Evolutionary conservation across 2,888 invertebrate species (phyloP), one percentile per base, ranked within the genome.

Genomic region (Julus scanicus): DNA sequence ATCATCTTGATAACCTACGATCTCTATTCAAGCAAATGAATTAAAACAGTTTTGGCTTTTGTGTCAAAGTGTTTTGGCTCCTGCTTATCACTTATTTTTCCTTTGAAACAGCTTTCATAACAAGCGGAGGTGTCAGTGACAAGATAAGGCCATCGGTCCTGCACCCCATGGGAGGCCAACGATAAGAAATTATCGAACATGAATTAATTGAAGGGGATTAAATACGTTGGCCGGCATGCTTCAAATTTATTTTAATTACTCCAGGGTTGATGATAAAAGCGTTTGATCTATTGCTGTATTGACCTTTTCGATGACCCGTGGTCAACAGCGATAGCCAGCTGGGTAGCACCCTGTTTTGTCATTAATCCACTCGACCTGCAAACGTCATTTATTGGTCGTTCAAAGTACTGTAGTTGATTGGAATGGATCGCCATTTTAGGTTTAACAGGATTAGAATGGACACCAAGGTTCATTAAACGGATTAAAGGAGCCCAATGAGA

Each of bases 391-490:
- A 80, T 80, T 80, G 80, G 80, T 20, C 80, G 9, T 80, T 80
- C 13, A 29, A 37, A 29, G 37, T 37, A 37, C 13, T n/a, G 13
- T 9, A 3, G 37, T 13, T 37, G 80, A 29, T 13, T 8, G 9
- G 37, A 80, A 80, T 80, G 37, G 8, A 13, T 20, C 80, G 80
- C 80, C 80, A 80, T 80, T 37, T 80, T 80, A 6, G 37, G 80
- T 13, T 80, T 80, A 80, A 80, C 29, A 13, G 37, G 80, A 80
- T 80, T 80, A 80, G 80, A 37, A 20, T n/a, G 71, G 71, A 71
- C 71, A 20, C 8, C 71, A 71, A 20, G 71, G 71, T 71, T 20
- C 71, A 71, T 71, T 71, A 71, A 71, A 71, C 9, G 71, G 71
- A 71, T 71, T 71, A 71, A 71, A 20, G 8, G 9, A 71, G 20